These are phyloP conservation scores for Oreochromis grahami DNA, from an alignment of 2,797 vertebrate species.

Conservation along the genomic window DNA sequence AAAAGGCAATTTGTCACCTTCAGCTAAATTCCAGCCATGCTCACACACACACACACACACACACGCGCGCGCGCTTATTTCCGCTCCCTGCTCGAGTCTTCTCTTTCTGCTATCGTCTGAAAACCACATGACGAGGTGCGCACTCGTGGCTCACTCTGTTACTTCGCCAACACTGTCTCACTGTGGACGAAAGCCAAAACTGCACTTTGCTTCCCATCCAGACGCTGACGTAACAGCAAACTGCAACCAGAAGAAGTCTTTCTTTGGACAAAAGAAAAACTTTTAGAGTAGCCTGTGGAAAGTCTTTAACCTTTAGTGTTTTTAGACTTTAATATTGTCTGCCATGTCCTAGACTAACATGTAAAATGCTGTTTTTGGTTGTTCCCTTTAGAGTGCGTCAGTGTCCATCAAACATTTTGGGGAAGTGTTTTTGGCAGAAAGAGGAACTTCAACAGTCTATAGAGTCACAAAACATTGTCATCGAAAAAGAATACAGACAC, in stretches of 20 bases:
- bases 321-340: not conserved
- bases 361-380: not conserved
- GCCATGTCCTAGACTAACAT: not conserved
- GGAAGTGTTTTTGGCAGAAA: slow-evolving; percentile 58
- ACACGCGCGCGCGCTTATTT: not conserved
- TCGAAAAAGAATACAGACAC: not conserved
- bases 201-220: slow-evolving; percentile 9
- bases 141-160: not conserved
- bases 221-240: not conserved
- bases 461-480: not conserved
- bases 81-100: not conserved
- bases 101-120: not conserved
- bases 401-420: slow-evolving; percentile 27
- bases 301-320: not conserved
- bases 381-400: not conserved
- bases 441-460: slow-evolving; percentile 37
- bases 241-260: not conserved
- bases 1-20: slow-evolving; percentile 63
- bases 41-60: not conserved
- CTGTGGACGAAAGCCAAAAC: slow-evolving; percentile 39
- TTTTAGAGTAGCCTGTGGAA: not conserved
- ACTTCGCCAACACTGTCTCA: slow-evolving; percentile 42
- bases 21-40: slow-evolving; percentile 42
- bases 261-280: not conserved
- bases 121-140: not conserved